Evolutionary conservation across 2,888 invertebrate species (phyloP), one percentile per base, ranked within the genome.

Genomic region (Pteria penguin): DNA sequence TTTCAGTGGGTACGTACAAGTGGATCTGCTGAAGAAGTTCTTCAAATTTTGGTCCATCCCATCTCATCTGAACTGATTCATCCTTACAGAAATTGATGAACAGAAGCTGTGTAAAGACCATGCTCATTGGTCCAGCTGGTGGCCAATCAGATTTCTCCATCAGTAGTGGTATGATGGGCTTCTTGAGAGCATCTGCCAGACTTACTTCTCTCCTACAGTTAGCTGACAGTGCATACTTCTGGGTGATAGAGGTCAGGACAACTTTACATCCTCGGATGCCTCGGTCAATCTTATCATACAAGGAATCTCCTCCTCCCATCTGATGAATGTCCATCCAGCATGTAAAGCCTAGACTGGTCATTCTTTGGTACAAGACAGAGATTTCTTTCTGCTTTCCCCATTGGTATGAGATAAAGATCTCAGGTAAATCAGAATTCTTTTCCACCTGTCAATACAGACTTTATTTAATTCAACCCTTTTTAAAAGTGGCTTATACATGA

Each of bases 261-360:
- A 89, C 87, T 69, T 83, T 85, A 73, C 88, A 88, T 14, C 86
- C 85, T 26, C 90, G 73, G 32, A 90, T 73, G 2, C 91, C 91
- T 18, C 81, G 74, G 79, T 91, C 91, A 58, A 91, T 91, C 78
- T 91, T 91, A 74, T 91, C 90, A 79, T 87, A 91, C 31, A 91
- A 86, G 1, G 90, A 90, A 76, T 91, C 91, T 4, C 91, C 91
- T 3, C 90, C 90, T 5, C 91, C 91, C 91, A 91, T 91, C 80
- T 91, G 91, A 65, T 86, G 83, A 36, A 91, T 91, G 78, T 91
- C 91, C 86, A 91, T 83, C 91, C 91, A 91, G 65, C 90, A 89
- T 24, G 77, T 82, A 67, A 84, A 88, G 18, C 90, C 91, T 4
- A 87, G 78, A 14, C 79, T 76, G 0, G 81, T 82, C 62, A 91